Evolutionary conservation across 2,888 invertebrate species (phyloP).

Genomic region (Tetranychus truncatus): DNA sequence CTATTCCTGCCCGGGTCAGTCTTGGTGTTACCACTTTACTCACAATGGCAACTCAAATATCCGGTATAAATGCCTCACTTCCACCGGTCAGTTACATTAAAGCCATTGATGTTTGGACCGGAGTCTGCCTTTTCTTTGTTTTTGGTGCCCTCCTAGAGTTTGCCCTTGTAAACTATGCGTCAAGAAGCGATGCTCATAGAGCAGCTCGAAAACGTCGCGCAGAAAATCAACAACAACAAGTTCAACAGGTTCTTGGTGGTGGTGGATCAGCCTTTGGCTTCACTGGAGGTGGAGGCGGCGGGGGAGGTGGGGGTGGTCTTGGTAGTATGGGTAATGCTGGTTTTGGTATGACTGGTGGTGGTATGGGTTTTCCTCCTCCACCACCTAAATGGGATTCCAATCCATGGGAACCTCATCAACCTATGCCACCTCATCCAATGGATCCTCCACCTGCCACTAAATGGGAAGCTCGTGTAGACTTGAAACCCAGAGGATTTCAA

Average conservation of each 20-base stretch:
- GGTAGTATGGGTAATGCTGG: background rate
- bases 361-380: background rate
- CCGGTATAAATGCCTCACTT: slow-evolving; percentile 61
- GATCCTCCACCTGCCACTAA: background rate
- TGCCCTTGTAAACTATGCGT: slow-evolving; percentile 91
- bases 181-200: slow-evolving; percentile 69
- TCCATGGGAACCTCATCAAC: background rate
- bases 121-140: slow-evolving; percentile 89
- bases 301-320: background rate
- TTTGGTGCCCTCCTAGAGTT: slow-evolving; percentile 93
- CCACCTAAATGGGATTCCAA: background rate
- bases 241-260: background rate
- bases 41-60: slow-evolving; percentile 93
- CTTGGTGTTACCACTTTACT: slow-evolving; percentile 86
- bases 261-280: background rate
- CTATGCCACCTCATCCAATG: background rate
- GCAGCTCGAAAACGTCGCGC: background rate
- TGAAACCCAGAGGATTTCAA: background rate
- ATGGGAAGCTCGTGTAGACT: background rate
- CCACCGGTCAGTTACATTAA: slow-evolving; percentile 97
- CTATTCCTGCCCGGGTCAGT: slow-evolving; percentile 79
- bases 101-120: slow-evolving; percentile 93
- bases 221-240: background rate
- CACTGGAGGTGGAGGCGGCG: background rate
- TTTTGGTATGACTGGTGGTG: background rate